A percentile compares a stretch with the other conserved stretches of the same genome.
Evolutionary conservation across 2,797 vertebrate genomes (phyloP).

Genomic region (Enteromius argenteus): DNA sequence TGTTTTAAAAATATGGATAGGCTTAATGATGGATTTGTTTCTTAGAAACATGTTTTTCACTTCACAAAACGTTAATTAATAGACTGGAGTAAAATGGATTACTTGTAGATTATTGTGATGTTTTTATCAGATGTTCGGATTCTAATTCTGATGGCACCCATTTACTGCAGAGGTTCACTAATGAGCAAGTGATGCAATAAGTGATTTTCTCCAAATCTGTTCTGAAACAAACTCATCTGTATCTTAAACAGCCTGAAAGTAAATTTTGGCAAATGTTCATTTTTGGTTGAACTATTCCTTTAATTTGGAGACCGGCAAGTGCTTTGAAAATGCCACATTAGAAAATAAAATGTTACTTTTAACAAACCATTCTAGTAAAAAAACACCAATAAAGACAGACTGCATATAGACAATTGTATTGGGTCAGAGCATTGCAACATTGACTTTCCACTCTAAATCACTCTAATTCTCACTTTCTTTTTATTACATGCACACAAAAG

Average conservation of each 20-base stretch:
- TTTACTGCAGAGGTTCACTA: background rate
- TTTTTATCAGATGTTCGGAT: background rate
- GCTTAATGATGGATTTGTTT: background rate
- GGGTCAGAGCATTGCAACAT: constrained; percentile 12
- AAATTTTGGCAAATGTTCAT: background rate
- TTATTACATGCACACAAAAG: background rate
- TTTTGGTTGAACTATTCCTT: background rate
- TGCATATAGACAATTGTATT: background rate
- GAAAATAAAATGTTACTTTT: background rate
- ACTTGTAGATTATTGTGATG: background rate
- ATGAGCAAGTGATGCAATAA: background rate
- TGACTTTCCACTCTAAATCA: background rate
- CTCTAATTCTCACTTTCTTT: constrained; percentile 24
- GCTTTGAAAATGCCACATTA: background rate
- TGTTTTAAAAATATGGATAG: background rate
- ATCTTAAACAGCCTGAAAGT: background rate
- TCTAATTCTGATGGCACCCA: background rate
- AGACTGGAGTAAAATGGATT: background rate
- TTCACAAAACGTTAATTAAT: background rate
- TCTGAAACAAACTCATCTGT: background rate
- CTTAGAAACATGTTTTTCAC: background rate
- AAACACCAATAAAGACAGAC: background rate
- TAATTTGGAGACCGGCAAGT: background rate
- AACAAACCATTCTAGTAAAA: background rate
- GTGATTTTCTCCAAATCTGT: background rate